Conservation (phyloP, 2,888 invertebrate genomes). For the Phortica magna region DNA sequence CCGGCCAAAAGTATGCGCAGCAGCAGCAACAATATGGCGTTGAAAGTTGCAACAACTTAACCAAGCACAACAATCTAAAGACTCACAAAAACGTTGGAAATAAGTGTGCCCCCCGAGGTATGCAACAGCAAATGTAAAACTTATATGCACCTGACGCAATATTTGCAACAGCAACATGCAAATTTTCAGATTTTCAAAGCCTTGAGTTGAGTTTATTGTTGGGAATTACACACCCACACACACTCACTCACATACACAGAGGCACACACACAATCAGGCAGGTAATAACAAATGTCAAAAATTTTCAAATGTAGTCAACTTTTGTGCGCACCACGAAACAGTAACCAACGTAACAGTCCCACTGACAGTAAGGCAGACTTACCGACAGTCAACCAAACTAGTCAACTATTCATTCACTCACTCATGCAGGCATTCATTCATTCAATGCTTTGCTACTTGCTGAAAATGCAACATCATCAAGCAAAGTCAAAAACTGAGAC, state of each 20-base stretch:
- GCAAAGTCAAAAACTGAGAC: slow-evolving; percentile 21
- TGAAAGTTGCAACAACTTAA: not conserved
- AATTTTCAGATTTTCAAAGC: not conserved
- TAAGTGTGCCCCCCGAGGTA: not conserved
- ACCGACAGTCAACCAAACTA: not conserved
- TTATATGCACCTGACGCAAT: not conserved
- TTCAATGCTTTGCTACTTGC: not conserved
- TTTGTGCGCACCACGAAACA: not conserved
- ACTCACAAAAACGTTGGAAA: no score
- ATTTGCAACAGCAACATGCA: not conserved
- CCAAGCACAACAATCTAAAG: no score
- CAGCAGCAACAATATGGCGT: slow-evolving; percentile 6
- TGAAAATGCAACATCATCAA: slow-evolving; percentile 19
- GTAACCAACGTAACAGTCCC: not conserved
- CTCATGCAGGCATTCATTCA: not conserved
- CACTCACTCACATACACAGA: not conserved
- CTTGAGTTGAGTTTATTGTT: not conserved
- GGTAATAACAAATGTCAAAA: slow-evolving; percentile 25
- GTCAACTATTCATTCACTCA: slow-evolving; percentile 2
- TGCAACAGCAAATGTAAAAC: slow-evolving; percentile 2
- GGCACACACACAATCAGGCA: not conserved
- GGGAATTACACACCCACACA: not conserved
- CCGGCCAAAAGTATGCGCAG: slow-evolving; percentile 18
- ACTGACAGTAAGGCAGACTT: not conserved
- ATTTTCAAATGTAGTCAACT: slow-evolving; percentile 18